These are phyloP conservation scores for Remorina albescens DNA, from an alignment of 2,797 vertebrate species.

Conservation along the genomic window DNA sequence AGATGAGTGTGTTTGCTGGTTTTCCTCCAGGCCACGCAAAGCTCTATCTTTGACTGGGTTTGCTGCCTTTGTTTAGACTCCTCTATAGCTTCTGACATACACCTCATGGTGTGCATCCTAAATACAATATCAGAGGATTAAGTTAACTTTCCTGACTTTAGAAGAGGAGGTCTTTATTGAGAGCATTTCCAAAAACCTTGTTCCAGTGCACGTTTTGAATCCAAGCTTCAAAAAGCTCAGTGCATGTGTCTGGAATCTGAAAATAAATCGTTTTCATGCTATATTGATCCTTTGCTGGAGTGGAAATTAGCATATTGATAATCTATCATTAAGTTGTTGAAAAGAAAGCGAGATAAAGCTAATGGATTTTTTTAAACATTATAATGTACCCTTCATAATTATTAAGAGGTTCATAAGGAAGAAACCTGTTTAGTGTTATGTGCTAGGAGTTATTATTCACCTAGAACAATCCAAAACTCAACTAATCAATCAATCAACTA, in stretches of 20 bases:
- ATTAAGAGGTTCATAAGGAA: no score
- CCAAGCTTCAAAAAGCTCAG: slow-evolving; percentile 11
- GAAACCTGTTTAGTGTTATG: no score
- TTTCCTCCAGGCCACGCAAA: slow-evolving; percentile 71
- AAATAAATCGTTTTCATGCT: not conserved
- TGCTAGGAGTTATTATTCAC: no score
- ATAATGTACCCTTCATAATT: not conserved
- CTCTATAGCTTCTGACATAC: slow-evolving; percentile 67
- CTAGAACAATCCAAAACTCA: no score
- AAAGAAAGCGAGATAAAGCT: not conserved
- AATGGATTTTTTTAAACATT: not conserved
- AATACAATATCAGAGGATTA: slow-evolving; percentile 70
- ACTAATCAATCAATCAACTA: no score
- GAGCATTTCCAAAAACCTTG: slow-evolving; percentile 44
- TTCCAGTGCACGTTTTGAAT: slow-evolving; percentile 23
- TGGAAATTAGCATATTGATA: not conserved
- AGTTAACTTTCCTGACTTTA: slow-evolving; percentile 67
- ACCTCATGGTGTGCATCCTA: slow-evolving; percentile 72
- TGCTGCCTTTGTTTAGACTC: slow-evolving; percentile 71
- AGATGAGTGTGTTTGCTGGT: slow-evolving; percentile 61
- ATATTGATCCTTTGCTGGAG: not conserved
- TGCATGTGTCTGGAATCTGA: slow-evolving; percentile 12
- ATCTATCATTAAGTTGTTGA: not conserved
- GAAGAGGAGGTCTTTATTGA: slow-evolving; percentile 52
- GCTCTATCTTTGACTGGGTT: slow-evolving; percentile 70